A percentile compares a stretch with the other conserved stretches of the same genome.
Evolutionary conservation across 1,140 invertebrate species (phyloP).

Genomic region (Diorhabda sublineata): DNA sequence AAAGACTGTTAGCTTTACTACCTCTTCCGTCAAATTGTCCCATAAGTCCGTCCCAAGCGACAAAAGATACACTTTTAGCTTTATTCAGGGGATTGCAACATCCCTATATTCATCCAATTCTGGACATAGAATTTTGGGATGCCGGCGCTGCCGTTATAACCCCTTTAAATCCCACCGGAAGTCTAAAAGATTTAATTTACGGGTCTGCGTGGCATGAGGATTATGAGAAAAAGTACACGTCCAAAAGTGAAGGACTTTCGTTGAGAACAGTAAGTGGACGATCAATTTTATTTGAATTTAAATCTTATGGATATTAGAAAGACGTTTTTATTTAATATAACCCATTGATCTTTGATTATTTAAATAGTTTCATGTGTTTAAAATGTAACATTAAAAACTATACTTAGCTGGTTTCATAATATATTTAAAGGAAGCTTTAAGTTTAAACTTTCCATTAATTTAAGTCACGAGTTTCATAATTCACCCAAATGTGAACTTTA

Average conservation of each 20-base stretch:
- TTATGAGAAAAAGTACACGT: conserved; percentile 35
- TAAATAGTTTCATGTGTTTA: no score
- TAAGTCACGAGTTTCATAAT: no score
- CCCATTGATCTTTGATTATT: no score
- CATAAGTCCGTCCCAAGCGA: conserved; percentile 48
- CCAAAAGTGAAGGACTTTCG: conserved; percentile 37
- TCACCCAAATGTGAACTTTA: no score
- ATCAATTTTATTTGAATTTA: neutral
- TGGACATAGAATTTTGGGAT: conserved; percentile 69
- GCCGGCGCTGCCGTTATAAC: conserved; percentile 66
- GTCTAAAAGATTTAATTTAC: conserved; percentile 85
- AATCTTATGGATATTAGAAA: neutral
- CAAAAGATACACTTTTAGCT: conserved; percentile 66
- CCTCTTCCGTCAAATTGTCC: conserved; percentile 59
- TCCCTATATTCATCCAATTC: conserved; percentile 85
- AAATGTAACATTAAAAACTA: no score
- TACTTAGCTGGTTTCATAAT: no score
- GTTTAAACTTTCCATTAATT: no score
- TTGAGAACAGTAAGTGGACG: conserved; percentile 36
- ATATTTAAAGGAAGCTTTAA: no score
- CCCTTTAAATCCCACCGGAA: conserved; percentile 78
- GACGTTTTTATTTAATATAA: no score
- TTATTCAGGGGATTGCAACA: conserved; percentile 82
- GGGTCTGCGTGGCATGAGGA: conserved; percentile 39
- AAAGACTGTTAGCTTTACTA: conserved; percentile 76